These are phyloP conservation scores for Chaetogeoica ovagalla DNA, from an alignment of 2,888 invertebrate species.

Conservation along the genomic window DNA sequence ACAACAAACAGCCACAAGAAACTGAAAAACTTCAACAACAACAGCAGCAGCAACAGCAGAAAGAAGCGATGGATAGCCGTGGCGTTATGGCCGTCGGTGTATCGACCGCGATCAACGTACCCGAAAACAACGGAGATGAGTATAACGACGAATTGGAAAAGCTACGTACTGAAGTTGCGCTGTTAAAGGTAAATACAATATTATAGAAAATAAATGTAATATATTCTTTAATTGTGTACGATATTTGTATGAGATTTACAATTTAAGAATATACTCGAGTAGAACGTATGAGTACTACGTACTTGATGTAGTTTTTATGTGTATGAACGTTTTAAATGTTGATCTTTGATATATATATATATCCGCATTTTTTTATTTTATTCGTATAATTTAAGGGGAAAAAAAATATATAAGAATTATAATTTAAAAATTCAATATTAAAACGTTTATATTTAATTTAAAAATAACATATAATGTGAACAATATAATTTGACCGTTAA, in stretches of 20 bases:
- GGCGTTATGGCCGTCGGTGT: slow-evolving; percentile 20
- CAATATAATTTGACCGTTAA: neutral
- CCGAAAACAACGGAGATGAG: slow-evolving; percentile 54
- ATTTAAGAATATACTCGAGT: too few relatives aligned
- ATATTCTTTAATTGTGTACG: neutral
- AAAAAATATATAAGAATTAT: too few relatives aligned
- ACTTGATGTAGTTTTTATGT: too few relatives aligned
- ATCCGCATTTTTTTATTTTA: too few relatives aligned
- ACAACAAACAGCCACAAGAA: slow-evolving; percentile 58
- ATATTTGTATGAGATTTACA: too few relatives aligned
- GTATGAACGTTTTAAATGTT: neutral
- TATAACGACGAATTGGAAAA: slow-evolving; percentile 66
- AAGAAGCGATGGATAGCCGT: slow-evolving; percentile 25
- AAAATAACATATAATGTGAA: neutral
- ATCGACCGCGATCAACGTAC: slow-evolving; percentile 55
- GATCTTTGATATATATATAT: neutral
- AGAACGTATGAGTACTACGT: too few relatives aligned
- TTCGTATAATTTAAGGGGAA: too few relatives aligned
- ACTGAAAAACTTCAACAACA: slow-evolving; percentile 60
- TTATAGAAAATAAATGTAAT: neutral
- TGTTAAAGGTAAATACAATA: slow-evolving; percentile 66
- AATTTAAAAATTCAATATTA: too few relatives aligned
- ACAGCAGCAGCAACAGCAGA: slow-evolving; percentile 60
- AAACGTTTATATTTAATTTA: too few relatives aligned
- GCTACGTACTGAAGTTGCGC: slow-evolving; percentile 70